Evolutionary conservation across 2,113 vertebrate genomes (phyloP).

Genomic region (Thomomys bottae): DNA sequence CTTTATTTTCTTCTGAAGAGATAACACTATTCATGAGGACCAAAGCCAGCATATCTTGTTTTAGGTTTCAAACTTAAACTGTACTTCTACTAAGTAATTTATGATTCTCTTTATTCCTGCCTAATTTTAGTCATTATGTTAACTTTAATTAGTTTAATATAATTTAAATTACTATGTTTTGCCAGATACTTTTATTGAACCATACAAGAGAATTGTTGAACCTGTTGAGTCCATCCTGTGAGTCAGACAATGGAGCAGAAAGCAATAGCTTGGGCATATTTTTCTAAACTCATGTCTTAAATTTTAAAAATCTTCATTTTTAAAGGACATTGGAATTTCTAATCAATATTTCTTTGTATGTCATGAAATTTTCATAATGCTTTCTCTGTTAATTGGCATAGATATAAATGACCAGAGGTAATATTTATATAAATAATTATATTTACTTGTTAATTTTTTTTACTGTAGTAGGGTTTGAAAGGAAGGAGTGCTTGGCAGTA

Average conservation of each 20-base stretch:
- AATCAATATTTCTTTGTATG: background rate
- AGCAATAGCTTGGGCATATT: background rate
- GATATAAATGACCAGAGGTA: background rate
- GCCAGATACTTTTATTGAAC: background rate
- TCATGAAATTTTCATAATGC: background rate
- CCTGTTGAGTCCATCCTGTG: background rate
- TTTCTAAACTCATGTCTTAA: background rate
- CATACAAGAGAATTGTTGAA: no score
- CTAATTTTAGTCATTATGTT: background rate
- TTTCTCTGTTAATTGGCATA: background rate
- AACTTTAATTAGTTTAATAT: background rate
- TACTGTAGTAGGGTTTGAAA: no score
- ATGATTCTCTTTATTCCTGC: background rate
- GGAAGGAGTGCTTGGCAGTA: no score
- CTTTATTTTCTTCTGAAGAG: background rate
- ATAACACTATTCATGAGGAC: background rate
- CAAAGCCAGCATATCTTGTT: background rate
- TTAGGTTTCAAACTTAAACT: no score
- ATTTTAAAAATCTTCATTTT: background rate
- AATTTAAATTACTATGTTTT: background rate
- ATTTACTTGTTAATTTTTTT: background rate
- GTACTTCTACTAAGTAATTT: constrained; percentile 2
- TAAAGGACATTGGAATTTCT: background rate
- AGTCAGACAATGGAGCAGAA: background rate
- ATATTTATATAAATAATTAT: background rate